phyloP scores from a whole-genome alignment of 2,113 vertebrate species.

The Plecturocebus donacophilus region DNA sequence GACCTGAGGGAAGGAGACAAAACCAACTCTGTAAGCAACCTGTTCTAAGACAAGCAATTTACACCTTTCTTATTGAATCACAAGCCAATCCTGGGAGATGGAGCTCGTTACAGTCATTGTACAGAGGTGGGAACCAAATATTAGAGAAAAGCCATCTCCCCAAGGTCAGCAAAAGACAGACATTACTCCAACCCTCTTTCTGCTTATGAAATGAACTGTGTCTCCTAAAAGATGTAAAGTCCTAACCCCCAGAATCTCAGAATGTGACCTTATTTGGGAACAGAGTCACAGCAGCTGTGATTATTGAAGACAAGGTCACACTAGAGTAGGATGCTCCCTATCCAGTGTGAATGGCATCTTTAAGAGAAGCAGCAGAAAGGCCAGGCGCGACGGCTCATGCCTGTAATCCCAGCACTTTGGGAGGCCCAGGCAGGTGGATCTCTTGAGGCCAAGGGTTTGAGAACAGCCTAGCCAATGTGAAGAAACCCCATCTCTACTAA shows the following conservation, averaged over 20 bases:
- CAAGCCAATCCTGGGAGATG: too few species aligned
- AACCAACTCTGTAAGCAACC: rapidly evolving
- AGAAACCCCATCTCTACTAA: too few species aligned
- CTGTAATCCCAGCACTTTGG: too few species aligned
- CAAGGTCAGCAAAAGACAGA: neutral
- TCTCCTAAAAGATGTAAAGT: neutral
- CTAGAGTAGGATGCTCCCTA: neutral
- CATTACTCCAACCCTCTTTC: neutral
- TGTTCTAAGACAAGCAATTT: neutral
- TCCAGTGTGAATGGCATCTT: neutral
- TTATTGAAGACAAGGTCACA: neutral
- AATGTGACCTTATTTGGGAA: neutral
- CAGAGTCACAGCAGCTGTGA: neutral
- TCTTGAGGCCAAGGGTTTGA: too few species aligned
- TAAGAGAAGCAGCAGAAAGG: neutral
- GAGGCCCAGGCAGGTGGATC: too few species aligned
- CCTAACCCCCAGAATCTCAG: neutral
- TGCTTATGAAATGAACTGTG: neutral
- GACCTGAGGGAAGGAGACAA: neutral
- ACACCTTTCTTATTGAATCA: rapidly evolving
- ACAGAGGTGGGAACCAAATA: neutral
- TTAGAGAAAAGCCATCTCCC: neutral
- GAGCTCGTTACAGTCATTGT: rapidly evolving
- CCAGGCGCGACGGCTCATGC: too few species aligned
- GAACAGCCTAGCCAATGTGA: too few species aligned